Evolutionary conservation across 2,888 invertebrate genomes (phyloP).

Genomic region (Terebella lapidaria): DNA sequence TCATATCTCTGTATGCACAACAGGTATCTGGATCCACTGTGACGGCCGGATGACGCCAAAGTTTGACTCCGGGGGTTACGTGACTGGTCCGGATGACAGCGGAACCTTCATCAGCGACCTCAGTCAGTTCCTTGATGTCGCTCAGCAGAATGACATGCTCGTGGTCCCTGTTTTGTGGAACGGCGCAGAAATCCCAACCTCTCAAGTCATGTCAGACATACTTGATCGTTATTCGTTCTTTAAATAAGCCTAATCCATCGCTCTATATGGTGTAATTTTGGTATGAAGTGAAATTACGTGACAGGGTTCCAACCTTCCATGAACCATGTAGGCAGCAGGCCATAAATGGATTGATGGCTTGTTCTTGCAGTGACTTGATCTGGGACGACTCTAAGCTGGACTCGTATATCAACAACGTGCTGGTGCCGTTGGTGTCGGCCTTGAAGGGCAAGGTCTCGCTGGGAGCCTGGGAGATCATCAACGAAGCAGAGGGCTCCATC

Average conservation of each 20-base stretch:
- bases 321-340: no score
- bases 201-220: no score
- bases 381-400: constrained; percentile 33
- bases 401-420: constrained; percentile 34
- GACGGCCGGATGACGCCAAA: constrained; percentile 32
- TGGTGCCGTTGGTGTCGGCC: constrained; percentile 33
- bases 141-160: constrained; percentile 29
- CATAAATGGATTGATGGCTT: no score
- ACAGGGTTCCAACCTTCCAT: no score
- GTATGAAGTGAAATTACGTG: no score
- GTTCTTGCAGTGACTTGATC: constrained; percentile 26
- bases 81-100: constrained; percentile 28
- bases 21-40: constrained; percentile 39
- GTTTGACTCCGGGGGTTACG: constrained; percentile 31
- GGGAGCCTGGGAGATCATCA: constrained; percentile 42
- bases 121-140: constrained; percentile 27
- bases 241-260: no score
- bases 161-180: constrained; percentile 40
- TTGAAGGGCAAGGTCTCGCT: constrained; percentile 34
- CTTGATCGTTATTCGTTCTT: no score
- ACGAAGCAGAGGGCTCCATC: constrained; percentile 38
- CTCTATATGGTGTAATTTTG: no score
- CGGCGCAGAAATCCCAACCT: constrained; percentile 29
- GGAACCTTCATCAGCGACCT: constrained; percentile 35
- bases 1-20: no score